Evolutionary conservation across 2,888 invertebrate genomes (phyloP).

Genomic region (Pterobdella sp.): DNA sequence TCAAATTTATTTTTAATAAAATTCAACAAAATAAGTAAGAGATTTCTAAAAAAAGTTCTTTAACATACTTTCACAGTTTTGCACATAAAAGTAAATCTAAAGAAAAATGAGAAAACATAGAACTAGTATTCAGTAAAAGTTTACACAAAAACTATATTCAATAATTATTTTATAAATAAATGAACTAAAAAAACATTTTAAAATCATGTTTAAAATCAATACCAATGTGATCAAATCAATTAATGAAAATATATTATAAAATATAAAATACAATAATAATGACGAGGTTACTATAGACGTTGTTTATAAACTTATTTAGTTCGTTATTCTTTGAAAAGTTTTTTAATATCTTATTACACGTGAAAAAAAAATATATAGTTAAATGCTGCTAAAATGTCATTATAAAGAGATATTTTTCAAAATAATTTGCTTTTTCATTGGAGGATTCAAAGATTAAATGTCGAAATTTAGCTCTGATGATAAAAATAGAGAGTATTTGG

Average conservation of each 20-base stretch:
- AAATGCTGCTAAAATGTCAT: not conserved
- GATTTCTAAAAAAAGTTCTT: too few relatives aligned
- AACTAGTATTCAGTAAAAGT: too few relatives aligned
- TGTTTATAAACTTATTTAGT: not conserved
- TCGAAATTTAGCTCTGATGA: not conserved
- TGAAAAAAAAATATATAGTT: not conserved
- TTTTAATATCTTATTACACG: not conserved
- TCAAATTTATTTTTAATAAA: too few relatives aligned
- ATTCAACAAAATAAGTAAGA: too few relatives aligned
- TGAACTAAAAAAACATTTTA: too few relatives aligned
- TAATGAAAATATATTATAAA: not conserved
- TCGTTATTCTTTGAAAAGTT: not conserved
- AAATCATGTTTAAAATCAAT: too few relatives aligned
- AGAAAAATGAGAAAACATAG: too few relatives aligned
- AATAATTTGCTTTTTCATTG: not conserved
- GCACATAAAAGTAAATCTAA: too few relatives aligned
- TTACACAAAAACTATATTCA: too few relatives aligned
- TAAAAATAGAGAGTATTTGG: not conserved
- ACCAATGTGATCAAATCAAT: too few relatives aligned
- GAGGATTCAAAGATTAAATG: not conserved
- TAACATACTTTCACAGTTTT: too few relatives aligned
- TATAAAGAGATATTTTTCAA: not conserved
- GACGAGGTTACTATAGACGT: conserved; percentile 4
- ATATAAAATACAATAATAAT: not conserved
- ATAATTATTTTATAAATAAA: too few relatives aligned